Conservation (phyloP, 2,797 vertebrate genomes). For the Crocidura indochinensis region DNA sequence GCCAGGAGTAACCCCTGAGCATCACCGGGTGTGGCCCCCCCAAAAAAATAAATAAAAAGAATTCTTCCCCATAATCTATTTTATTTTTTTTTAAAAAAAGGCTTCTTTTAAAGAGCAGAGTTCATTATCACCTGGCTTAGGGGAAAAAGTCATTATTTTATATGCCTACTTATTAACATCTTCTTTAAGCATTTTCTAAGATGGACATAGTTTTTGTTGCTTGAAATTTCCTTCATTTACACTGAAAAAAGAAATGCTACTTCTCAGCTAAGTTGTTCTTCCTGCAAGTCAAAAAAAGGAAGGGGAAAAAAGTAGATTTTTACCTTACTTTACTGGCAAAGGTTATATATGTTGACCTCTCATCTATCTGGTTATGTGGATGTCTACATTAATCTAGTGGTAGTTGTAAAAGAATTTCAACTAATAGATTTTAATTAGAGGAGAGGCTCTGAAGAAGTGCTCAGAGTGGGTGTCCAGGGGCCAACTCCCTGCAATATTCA, state of each 20-base stretch:
- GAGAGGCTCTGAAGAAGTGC: too few relatives aligned
- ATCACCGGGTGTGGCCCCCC: too few relatives aligned
- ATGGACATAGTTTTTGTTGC: background rate
- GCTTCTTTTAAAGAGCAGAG: conserved; percentile 10
- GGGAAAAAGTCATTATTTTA: background rate
- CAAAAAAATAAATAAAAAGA: too few relatives aligned
- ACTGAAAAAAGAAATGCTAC: background rate
- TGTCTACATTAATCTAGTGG: background rate
- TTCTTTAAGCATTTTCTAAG: conserved; percentile 24
- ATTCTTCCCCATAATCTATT: conserved; percentile 26
- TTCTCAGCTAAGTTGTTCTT: background rate
- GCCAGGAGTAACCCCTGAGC: too few relatives aligned
- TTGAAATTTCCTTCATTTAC: background rate
- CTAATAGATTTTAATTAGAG: background rate
- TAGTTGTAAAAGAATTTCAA: background rate
- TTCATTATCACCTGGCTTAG: conserved; percentile 19
- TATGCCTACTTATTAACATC: background rate
- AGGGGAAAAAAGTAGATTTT: background rate
- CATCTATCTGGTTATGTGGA: background rate
- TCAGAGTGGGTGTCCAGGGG: too few relatives aligned
- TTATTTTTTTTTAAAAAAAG: conserved; percentile 7
- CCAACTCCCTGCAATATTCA: too few relatives aligned
- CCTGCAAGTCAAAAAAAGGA: background rate
- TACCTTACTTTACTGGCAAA: conserved; percentile 2
- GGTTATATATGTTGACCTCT: background rate